Base-by-base conservation (phyloP, 1,140 invertebrate species). In the Drosophila obscura region DNA sequence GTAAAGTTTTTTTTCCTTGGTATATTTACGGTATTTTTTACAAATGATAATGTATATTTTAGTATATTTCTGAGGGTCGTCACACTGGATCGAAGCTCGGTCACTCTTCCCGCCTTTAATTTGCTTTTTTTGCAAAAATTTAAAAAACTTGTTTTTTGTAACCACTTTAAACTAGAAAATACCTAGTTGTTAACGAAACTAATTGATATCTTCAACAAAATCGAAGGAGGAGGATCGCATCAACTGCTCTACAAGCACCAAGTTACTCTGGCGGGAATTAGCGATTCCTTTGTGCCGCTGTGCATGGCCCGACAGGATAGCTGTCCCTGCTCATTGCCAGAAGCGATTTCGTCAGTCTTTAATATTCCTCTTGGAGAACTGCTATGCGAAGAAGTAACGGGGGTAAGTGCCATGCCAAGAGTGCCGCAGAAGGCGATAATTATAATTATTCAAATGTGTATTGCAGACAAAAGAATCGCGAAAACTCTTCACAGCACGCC, bases 271-370 rank as follows among this genome's bases (percentile, higher is more conserved):
- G 51, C 53, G 22, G 81, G 80, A 6, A 16, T 85, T 28, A 60
- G 52, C 2, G 80, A 84, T 28, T 60, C 77, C 2, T 85, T 84
- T 22, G 77, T 84, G 1, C 57, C 52, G 0, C 8, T 77, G 7
- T 80, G 81, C 45, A 13, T 85, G n/a, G 64, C 51, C 6, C 63
- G 77, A 1, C 24, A 51, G 13, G 48, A 77, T 7, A 50, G 46
- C 2, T 39, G 8, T 9, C 49, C 61, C 2, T 60, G 53, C 16
- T 48, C 63, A 1, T 22, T 84, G 24, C 28, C 51, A 8, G 68
- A 80, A n/a, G 68, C 81, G n/a, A 77, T 85, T 60, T 53, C 67
- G 15, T 26, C 60, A 5, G 41, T 66, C 1, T 63, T 84, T 5
- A 16, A 61, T 7, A 26, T 84, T 9, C 39, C 67, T 3, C n/a